phyloP scores from a whole-genome alignment of 2,888 invertebrate genomes.

The Ceraclea dissimilis region DNA sequence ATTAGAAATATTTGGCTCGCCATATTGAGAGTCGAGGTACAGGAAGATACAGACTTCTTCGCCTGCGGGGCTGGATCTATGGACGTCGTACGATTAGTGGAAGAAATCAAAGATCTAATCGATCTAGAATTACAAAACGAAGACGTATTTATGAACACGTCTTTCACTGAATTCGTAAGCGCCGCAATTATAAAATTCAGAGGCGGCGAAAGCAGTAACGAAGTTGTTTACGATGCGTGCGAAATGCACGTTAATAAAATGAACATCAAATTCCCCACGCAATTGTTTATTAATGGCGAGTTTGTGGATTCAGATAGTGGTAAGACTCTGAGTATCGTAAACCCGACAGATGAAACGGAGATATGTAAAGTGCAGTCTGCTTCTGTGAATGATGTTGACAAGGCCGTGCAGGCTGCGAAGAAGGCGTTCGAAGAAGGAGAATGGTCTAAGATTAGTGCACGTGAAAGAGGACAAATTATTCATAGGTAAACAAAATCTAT shows the following conservation, averaged over 20 bases:
- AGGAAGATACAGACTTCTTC: slow-evolving; percentile 85
- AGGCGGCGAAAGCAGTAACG: slow-evolving; percentile 50
- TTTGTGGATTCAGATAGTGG: slow-evolving; percentile 73
- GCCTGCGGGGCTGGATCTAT: slow-evolving; percentile 93
- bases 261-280: slow-evolving; percentile 78
- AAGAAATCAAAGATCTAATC: slow-evolving; percentile 81
- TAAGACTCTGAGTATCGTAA: slow-evolving; percentile 59
- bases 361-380: slow-evolving; percentile 70
- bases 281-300: slow-evolving; percentile 85
- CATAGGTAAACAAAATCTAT: slow-evolving; percentile 55
- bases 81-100: slow-evolving; percentile 91
- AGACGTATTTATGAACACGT: slow-evolving; percentile 88
- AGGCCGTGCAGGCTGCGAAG: slow-evolving; percentile 81
- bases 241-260: slow-evolving; percentile 75
- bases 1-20: slow-evolving; percentile 72
- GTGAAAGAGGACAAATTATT: slow-evolving; percentile 80
- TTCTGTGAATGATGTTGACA: slow-evolving; percentile 73
- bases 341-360: slow-evolving; percentile 78
- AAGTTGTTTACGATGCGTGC: slow-evolving; percentile 66
- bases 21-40: slow-evolving; percentile 70
- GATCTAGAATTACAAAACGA: slow-evolving; percentile 76
- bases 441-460: slow-evolving; percentile 90
- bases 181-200: slow-evolving; percentile 61
- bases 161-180: slow-evolving; percentile 72
- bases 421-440: slow-evolving; percentile 81